Evolutionary conservation across 2,888 invertebrate genomes (phyloP).

Genomic region (Agriopis marginaria): DNA sequence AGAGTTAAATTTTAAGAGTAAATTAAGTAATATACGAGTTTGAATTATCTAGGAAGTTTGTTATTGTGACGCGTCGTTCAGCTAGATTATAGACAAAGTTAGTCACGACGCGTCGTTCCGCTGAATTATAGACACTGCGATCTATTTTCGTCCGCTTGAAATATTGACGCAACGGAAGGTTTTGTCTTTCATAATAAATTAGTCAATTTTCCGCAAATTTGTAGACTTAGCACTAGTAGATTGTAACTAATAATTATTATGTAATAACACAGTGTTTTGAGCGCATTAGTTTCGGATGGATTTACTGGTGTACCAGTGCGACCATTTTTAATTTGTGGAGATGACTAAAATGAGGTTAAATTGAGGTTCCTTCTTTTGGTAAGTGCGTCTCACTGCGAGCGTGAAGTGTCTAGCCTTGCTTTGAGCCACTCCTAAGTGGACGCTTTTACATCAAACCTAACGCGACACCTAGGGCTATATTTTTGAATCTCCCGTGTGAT

Average conservation of each 20-base stretch:
- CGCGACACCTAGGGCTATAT: too few relatives aligned
- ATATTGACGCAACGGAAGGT: conserved; percentile 14
- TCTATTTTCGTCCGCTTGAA: conserved; percentile 29
- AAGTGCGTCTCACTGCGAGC: too few relatives aligned
- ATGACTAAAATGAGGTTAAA: background rate
- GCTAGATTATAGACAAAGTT: background rate
- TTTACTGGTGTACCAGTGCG: background rate
- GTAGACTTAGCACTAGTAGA: conserved; percentile 14
- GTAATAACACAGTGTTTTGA: background rate
- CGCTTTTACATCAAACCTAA: too few relatives aligned
- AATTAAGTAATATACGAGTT: conserved; percentile 31
- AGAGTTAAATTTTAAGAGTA: conserved; percentile 54
- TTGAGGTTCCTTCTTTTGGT: background rate
- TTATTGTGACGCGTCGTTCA: conserved; percentile 7
- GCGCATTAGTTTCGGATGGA: background rate
- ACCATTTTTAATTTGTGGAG: background rate
- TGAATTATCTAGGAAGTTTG: conserved; percentile 20
- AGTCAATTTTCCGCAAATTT: conserved; percentile 25
- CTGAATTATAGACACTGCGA: conserved; percentile 11
- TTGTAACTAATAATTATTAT: conserved; percentile 1
- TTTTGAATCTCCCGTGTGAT: too few relatives aligned
- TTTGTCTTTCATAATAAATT: conserved; percentile 21
- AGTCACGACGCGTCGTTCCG: conserved; percentile 13
- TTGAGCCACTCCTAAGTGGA: too few relatives aligned
- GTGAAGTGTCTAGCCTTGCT: too few relatives aligned